Conservation (phyloP, 2,888 invertebrate species). For the Tromatobia lineatoria region DNA sequence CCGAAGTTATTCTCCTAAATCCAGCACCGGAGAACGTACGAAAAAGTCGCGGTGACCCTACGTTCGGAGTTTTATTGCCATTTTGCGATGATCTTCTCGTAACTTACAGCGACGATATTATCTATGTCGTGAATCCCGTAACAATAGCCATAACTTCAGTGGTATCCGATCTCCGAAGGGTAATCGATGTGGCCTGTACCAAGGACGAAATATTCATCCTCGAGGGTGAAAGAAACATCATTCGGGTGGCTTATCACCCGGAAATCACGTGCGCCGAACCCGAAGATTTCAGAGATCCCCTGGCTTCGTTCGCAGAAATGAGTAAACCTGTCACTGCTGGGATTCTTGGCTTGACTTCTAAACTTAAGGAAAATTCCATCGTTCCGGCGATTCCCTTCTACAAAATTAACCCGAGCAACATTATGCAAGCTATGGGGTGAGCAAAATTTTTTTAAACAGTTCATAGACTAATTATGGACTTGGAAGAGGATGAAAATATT, state of each 20-base stretch:
- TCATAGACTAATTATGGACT: background rate
- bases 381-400: slow-evolving; percentile 83
- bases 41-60: slow-evolving; percentile 86
- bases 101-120: slow-evolving; percentile 90
- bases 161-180: slow-evolving; percentile 80
- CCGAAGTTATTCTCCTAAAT: slow-evolving; percentile 91
- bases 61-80: slow-evolving; percentile 89
- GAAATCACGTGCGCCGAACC: slow-evolving; percentile 85
- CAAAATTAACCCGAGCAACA: slow-evolving; percentile 80
- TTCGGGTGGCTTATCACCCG: slow-evolving; percentile 92
- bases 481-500: background rate
- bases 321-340: slow-evolving; percentile 81
- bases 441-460: slow-evolving; percentile 14
- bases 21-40: slow-evolving; percentile 86
- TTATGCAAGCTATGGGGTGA: slow-evolving; percentile 82
- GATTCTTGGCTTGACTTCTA: slow-evolving; percentile 83
- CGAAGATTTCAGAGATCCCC: slow-evolving; percentile 68
- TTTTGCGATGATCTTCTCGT: slow-evolving; percentile 91
- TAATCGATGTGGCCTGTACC: slow-evolving; percentile 87
- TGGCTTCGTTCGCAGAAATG: slow-evolving; percentile 79
- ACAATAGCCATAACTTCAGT: slow-evolving; percentile 83
- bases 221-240: slow-evolving; percentile 91
- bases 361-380: slow-evolving; percentile 83
- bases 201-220: slow-evolving; percentile 94
- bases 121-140: slow-evolving; percentile 92